Evolutionary conservation across 1,140 invertebrate genomes (phyloP).

Genomic region (Tetraneura akinire): DNA sequence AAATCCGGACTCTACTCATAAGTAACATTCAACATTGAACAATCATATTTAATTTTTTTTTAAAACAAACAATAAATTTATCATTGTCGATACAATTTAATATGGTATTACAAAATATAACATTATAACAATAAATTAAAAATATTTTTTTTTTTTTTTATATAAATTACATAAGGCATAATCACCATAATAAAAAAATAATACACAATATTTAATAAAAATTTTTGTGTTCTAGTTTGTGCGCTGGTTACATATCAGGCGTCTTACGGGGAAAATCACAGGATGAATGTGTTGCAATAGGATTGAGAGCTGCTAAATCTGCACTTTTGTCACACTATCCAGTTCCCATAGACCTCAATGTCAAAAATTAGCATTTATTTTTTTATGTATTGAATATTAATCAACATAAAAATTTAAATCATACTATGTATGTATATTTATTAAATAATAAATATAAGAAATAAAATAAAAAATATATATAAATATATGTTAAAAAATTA

Average conservation of each 20-base stretch:
- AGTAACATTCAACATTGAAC: too few species aligned
- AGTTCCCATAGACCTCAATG: slow-evolving; percentile 15
- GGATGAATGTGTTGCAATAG: slow-evolving; percentile 49
- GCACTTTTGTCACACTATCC: slow-evolving; percentile 14
- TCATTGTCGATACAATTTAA: too few species aligned
- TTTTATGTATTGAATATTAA: neutral
- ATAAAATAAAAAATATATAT: neutral
- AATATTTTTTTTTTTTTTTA: too few species aligned
- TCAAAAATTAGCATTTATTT: neutral
- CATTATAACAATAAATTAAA: too few species aligned
- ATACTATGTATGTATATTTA: neutral
- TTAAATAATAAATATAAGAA: neutral
- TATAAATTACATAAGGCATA: too few species aligned
- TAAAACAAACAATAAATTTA: too few species aligned
- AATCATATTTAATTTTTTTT: too few species aligned
- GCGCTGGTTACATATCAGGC: slow-evolving; percentile 53
- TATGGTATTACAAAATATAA: too few species aligned
- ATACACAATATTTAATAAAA: neutral
- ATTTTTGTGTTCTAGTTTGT: slow-evolving; percentile 52
- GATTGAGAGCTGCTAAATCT: slow-evolving; percentile 34
- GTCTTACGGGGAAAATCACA: slow-evolving; percentile 52
- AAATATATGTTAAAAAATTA: too few species aligned
- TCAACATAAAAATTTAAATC: too few species aligned
- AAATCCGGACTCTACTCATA: too few species aligned
- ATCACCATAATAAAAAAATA: too few species aligned